phyloP scores from a whole-genome alignment of 92 coral and sea anemone species.

The Montipora capitata region DNA sequence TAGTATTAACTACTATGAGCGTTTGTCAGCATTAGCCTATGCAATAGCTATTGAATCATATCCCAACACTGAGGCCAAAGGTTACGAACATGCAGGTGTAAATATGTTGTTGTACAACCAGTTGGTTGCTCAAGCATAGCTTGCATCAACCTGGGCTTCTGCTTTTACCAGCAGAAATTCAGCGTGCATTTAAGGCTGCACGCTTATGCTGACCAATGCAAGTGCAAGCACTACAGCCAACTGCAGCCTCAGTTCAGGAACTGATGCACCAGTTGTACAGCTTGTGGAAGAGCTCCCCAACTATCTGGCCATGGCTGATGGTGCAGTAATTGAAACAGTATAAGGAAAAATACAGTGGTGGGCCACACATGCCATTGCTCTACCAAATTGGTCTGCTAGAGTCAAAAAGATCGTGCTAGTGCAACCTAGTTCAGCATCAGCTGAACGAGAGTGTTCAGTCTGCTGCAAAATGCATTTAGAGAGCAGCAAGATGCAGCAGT shows the following conservation, averaged over 20 bases:
- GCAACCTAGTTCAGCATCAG: slow-evolving; percentile 56
- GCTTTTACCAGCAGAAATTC: slow-evolving; percentile 72
- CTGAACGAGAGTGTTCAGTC: slow-evolving; percentile 47
- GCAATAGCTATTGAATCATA: slow-evolving; percentile 79
- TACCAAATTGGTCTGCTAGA: slow-evolving; percentile 45
- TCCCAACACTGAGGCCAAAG: slow-evolving; percentile 74
- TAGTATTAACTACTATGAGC: slow-evolving; percentile 61
- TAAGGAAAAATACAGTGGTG: slow-evolving; percentile 51
- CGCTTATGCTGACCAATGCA: slow-evolving; percentile 66
- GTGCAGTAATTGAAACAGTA: slow-evolving; percentile 26
- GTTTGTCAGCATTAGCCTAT: slow-evolving; percentile 63
- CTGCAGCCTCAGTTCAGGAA: slow-evolving; percentile 71
- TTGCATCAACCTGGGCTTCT: slow-evolving; percentile 71
- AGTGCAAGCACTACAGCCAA: slow-evolving; percentile 70
- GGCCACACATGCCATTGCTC: slow-evolving; percentile 31
- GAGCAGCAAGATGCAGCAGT: slow-evolving; percentile 41
- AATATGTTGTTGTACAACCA: slow-evolving; percentile 64
- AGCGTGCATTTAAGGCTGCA: slow-evolving; percentile 76
- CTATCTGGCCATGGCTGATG: slow-evolving; percentile 38
- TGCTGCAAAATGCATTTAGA: slow-evolving; percentile 37
- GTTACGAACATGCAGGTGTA: slow-evolving; percentile 71
- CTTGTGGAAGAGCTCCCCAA: slow-evolving; percentile 41
- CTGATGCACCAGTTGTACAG: slow-evolving; percentile 58
- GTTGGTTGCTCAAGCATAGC: slow-evolving; percentile 78
- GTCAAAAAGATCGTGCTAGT: slow-evolving; percentile 23